Evolutionary conservation across 2,888 invertebrate genomes (phyloP).

Genomic region (Sarcophaga caerulescens): DNA sequence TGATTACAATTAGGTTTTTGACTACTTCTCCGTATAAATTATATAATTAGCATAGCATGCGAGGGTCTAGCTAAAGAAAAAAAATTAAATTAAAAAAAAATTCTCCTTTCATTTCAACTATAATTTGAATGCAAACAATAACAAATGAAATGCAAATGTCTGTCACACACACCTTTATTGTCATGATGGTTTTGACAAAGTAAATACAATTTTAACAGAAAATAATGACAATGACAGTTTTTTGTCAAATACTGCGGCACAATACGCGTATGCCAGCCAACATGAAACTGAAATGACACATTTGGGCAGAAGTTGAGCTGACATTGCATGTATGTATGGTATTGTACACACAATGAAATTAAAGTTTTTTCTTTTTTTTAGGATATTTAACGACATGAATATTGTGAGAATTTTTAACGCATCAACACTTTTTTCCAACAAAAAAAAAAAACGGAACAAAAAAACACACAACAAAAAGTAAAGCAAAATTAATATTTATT

Average conservation of each 20-base stretch:
- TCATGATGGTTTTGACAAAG: conserved; percentile 43
- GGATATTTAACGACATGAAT: conserved; percentile 14
- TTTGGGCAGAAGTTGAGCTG: conserved; percentile 11
- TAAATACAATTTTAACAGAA: conserved; percentile 23
- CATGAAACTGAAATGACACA: neutral
- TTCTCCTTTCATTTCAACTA: neutral
- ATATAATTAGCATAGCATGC: too few species aligned
- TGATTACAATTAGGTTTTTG: too few species aligned
- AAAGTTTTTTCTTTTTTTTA: neutral
- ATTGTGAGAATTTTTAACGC: conserved; percentile 59
- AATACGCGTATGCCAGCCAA: neutral
- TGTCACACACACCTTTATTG: conserved; percentile 54
- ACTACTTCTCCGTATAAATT: too few species aligned
- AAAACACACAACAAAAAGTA: neutral
- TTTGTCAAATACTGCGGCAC: neutral
- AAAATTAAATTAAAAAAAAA: neutral
- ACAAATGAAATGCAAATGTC: conserved; percentile 18
- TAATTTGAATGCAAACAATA: neutral
- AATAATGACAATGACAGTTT: neutral
- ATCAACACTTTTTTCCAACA: conserved; percentile 56
- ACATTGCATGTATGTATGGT: neutral
- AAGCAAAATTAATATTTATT: neutral
- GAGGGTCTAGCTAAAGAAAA: too few species aligned
- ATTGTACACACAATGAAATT: too few species aligned
- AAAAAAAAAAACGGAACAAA: neutral